Evolutionary conservation across 2,888 invertebrate species (phyloP).

Genomic region (Lasiommata megera): DNA sequence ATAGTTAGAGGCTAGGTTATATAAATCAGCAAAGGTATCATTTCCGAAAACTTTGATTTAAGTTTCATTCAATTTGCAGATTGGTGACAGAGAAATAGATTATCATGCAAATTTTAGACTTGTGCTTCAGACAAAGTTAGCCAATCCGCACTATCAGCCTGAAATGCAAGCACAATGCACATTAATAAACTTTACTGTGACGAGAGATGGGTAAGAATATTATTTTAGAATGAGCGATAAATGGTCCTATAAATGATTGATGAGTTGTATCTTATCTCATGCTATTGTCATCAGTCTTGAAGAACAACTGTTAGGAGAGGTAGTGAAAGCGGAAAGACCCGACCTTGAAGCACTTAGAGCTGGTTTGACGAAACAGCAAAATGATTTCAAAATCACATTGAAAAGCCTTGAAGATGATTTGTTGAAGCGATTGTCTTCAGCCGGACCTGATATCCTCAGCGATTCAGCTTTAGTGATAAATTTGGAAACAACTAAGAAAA

Average conservation of each 20-base stretch:
- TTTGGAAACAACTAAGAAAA: constrained; percentile 95
- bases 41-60: background rate
- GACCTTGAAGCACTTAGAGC: constrained; percentile 92
- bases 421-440: constrained; percentile 91
- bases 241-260: no score
- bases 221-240: background rate
- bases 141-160: constrained; percentile 97
- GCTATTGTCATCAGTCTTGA: constrained; percentile 82
- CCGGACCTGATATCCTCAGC: constrained; percentile 94
- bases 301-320: constrained; percentile 95
- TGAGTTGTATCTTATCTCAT: no score
- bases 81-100: constrained; percentile 96
- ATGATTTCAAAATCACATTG: constrained; percentile 95
- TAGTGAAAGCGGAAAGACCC: constrained; percentile 95
- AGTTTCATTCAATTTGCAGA: constrained; percentile 78
- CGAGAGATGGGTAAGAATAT: constrained; percentile 87
- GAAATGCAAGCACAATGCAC: constrained; percentile 98
- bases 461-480: constrained; percentile 95
- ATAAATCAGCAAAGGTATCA: no score
- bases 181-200: constrained; percentile 97
- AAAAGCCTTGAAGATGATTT: constrained; percentile 96
- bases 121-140: constrained; percentile 95
- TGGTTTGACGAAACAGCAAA: constrained; percentile 94
- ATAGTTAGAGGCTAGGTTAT: no score
- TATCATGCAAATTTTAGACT: constrained; percentile 91